Base-by-base conservation (phyloP, 2,888 invertebrate genomes). In the Cremastinae sp. region DNA sequence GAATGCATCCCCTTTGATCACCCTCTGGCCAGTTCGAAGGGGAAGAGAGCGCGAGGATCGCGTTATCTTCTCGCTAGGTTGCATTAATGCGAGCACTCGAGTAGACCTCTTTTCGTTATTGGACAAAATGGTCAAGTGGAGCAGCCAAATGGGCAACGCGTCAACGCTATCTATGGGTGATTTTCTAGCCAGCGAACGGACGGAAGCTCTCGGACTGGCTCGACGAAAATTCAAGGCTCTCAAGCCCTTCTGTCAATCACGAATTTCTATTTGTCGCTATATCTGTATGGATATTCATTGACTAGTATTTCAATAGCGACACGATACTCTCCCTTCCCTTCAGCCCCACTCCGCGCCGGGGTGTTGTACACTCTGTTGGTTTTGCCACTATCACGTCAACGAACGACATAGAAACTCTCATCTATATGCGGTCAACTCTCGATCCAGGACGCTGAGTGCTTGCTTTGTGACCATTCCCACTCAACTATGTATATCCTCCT, bases 1-100 rank as follows among this genome's bases (percentile, higher is more conserved):
- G n/a, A n/a, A n/a, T n/a, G n/a, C n/a, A n/a, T n/a, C n/a, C n/a
- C n/a, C n/a, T n/a, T n/a, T n/a, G n/a, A n/a, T n/a, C n/a, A n/a
- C n/a, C n/a, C n/a, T n/a, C n/a, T n/a, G n/a, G n/a, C n/a, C n/a
- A n/a, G n/a, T n/a, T n/a, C n/a, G n/a, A n/a, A n/a, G n/a, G n/a
- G n/a, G n/a, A n/a, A n/a, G n/a, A n/a, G n/a, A n/a, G n/a, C n/a
- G n/a, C n/a, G n/a, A n/a, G n/a, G 78, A 78, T 82, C 68, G 80
- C 81, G 85, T 87, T 87, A 87, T 87, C 87, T 86, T 86, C 82
- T 82, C 85, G 82, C 82, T 83, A 82, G 84, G 84, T 80, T 84
- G 85, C 86, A 83, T 87, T 86, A 86, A 86, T 84, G 83, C 82
- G n/a, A 85, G 82, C 84, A 83, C 82, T 56, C 56, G 78, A 82